These are phyloP conservation scores for Galerucella nymphaeae DNA, from an alignment of 2,888 invertebrate species.

Conservation along the genomic window DNA sequence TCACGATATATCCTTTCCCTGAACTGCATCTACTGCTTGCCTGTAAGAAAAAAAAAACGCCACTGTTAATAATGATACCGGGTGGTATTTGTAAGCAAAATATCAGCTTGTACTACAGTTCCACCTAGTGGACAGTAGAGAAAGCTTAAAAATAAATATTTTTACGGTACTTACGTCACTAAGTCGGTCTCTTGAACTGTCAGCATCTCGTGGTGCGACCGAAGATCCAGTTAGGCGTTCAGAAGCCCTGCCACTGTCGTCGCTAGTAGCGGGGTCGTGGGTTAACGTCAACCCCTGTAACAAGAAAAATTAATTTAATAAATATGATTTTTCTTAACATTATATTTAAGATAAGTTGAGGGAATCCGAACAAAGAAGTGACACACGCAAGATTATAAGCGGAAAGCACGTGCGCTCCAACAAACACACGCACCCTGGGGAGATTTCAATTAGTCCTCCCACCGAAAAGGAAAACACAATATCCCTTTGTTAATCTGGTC, in stretches of 20 bases:
- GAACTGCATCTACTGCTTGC: slow-evolving; percentile 93
- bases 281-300: slow-evolving; percentile 78
- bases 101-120: no score
- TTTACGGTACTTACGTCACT: slow-evolving; percentile 79
- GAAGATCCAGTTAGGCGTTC: slow-evolving; percentile 83
- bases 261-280: slow-evolving; percentile 85
- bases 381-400: slow-evolving; percentile 3
- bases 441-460: slow-evolving; percentile 36
- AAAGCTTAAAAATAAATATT: slow-evolving; percentile 59
- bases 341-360: no score
- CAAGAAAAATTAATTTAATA: slow-evolving; percentile 50
- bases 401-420: slow-evolving; percentile 2
- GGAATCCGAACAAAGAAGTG: not conserved
- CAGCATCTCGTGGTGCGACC: slow-evolving; percentile 80
- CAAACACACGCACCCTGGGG: slow-evolving; percentile 24
- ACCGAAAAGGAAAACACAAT: slow-evolving; percentile 23
- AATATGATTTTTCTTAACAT: not conserved
- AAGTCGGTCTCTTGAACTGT: slow-evolving; percentile 85
- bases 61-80: slow-evolving; percentile 41
- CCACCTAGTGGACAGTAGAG: not conserved
- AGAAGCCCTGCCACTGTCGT: slow-evolving; percentile 85
- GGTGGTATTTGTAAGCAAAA: no score
- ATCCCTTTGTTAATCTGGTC: slow-evolving; percentile 23
- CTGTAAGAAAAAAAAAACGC: slow-evolving; percentile 72
- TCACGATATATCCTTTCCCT: slow-evolving; percentile 95